Evolutionary conservation across 2,797 vertebrate genomes (phyloP).

Genomic region (Dendrocincla fuliginosa): DNA sequence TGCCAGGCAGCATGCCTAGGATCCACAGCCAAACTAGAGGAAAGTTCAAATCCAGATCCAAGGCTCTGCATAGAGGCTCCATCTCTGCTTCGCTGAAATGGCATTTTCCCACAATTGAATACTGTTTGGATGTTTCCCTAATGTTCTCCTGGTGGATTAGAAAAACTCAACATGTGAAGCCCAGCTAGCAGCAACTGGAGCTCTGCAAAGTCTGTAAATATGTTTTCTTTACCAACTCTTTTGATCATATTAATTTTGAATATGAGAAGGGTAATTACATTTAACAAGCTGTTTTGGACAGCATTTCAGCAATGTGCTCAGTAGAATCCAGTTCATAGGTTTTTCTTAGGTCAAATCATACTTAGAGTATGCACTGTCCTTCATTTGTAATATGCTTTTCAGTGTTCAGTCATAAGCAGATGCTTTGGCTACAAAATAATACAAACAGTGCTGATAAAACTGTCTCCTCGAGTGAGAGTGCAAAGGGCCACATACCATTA

Average conservation of each 20-base stretch:
- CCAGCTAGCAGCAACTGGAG: not conserved
- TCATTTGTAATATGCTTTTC: not conserved
- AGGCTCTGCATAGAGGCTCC: not conserved
- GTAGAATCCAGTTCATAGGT: not conserved
- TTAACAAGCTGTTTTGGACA: slow-evolving; percentile 8
- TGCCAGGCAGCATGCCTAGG: not conserved
- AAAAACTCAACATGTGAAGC: not conserved
- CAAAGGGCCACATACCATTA: not conserved
- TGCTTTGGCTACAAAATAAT: not conserved
- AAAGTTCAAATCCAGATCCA: not conserved
- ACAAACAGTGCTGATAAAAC: not conserved
- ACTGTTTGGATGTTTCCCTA: not conserved
- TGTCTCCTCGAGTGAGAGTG: not conserved
- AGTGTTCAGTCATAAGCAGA: not conserved
- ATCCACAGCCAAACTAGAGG: not conserved
- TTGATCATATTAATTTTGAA: not conserved
- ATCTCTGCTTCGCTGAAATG: not conserved
- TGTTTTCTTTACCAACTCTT: not conserved
- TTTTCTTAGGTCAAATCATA: not conserved
- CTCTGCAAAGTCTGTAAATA: not conserved
- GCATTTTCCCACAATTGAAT: not conserved
- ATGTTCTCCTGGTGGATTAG: not conserved
- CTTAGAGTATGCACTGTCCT: not conserved
- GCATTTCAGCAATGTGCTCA: not conserved
- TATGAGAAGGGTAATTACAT: slow-evolving; percentile 8